Conservation (phyloP, 2,113 vertebrate species). For the Hydrolagus affinis region DNA sequence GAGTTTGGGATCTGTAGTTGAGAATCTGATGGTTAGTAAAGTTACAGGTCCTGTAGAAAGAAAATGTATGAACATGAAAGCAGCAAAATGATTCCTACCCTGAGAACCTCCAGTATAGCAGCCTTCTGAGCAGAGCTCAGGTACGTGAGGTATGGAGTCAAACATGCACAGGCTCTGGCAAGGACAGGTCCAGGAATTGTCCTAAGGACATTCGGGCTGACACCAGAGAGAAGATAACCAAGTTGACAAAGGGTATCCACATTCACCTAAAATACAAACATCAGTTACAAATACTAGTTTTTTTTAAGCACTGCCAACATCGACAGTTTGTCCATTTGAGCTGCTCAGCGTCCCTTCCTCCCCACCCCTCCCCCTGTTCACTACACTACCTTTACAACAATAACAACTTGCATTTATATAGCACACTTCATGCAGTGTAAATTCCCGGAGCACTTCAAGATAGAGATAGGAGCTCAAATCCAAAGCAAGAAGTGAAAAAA, state of each 20-base stretch:
- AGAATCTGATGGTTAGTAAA: too few relatives aligned
- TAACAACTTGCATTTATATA: too few relatives aligned
- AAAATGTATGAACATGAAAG: too few relatives aligned
- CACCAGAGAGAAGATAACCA: constrained; percentile 58
- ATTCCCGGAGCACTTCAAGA: not conserved
- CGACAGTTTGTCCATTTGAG: too few relatives aligned
- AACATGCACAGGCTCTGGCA: constrained; percentile 57
- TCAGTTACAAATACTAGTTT: not conserved
- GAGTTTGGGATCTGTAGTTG: too few relatives aligned
- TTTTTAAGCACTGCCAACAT: too few relatives aligned
- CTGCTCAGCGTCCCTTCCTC: too few relatives aligned
- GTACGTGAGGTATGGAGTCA: constrained; percentile 54
- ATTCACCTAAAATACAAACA: constrained; percentile 39
- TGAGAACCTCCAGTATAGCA: constrained; percentile 57
- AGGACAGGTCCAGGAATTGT: constrained; percentile 48
- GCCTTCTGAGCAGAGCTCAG: constrained; percentile 64
- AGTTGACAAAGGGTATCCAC: constrained; percentile 53
- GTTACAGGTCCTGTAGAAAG: too few relatives aligned
- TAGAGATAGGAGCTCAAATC: too few relatives aligned
- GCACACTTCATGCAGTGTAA: too few relatives aligned
- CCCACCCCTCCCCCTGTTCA: too few relatives aligned
- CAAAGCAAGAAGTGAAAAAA: too few relatives aligned
- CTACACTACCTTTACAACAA: not conserved
- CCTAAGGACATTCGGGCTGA: constrained; percentile 59
- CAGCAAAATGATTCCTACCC: constrained; percentile 51